These are phyloP conservation scores for Drosophila miranda DNA, from an alignment of 1,140 invertebrate genomes.

Conservation along the genomic window DNA sequence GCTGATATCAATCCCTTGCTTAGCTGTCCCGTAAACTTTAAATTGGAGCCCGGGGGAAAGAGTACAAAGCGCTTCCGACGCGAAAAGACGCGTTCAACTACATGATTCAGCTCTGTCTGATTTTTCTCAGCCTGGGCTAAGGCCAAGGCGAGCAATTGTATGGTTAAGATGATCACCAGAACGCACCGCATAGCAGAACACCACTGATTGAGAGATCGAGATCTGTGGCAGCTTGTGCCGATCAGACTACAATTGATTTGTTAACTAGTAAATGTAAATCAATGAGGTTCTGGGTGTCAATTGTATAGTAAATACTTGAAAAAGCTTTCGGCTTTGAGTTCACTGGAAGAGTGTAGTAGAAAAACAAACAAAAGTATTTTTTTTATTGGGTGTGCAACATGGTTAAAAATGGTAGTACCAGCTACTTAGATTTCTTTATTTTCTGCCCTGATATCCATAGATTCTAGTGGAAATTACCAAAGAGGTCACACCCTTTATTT, in stretches of 20 bases:
- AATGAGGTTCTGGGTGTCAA: constrained; percentile 9
- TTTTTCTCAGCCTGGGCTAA: constrained; percentile 22
- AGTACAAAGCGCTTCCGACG: constrained; percentile 69
- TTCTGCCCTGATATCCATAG: no score
- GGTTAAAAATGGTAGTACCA: no score
- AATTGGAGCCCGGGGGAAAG: constrained; percentile 60
- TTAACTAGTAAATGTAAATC: background rate
- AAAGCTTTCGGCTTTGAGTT: background rate
- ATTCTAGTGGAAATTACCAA: no score
- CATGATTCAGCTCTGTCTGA: constrained; percentile 42
- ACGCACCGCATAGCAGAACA: constrained; percentile 34
- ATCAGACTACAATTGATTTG: constrained; percentile 10
- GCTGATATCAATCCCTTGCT: constrained; percentile 58
- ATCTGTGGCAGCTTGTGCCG: background rate
- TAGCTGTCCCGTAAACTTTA: constrained; percentile 66
- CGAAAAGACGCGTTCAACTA: constrained; percentile 68
- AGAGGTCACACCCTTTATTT: no score
- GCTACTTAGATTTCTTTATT: no score
- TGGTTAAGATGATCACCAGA: constrained; percentile 33
- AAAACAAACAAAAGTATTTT: no score
- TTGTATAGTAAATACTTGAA: constrained; percentile 21
- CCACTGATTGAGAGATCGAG: constrained; percentile 60
- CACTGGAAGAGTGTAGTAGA: no score
- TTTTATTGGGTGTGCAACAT: no score
- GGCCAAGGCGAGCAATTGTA: constrained; percentile 10